These are phyloP conservation scores for Chrysopa pallens DNA, from an alignment of 1,140 invertebrate species.

Conservation along the genomic window DNA sequence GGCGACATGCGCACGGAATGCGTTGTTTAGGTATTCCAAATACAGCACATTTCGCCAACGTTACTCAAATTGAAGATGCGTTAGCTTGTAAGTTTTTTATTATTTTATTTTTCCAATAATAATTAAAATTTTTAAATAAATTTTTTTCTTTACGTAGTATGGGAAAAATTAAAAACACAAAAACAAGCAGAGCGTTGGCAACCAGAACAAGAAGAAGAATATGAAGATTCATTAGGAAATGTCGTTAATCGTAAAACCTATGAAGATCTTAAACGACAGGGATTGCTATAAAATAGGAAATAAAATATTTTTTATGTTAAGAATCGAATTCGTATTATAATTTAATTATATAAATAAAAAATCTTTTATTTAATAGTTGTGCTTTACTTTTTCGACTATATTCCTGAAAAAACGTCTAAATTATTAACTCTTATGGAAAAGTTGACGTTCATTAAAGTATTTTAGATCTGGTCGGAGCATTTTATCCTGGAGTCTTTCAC, in stretches of 20 bases:
- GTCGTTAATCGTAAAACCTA: constrained; percentile 97
- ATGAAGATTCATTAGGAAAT: constrained; percentile 96
- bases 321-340: neutral
- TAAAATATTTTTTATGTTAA: neutral
- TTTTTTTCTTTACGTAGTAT: constrained; percentile 39
- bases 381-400: too few species aligned
- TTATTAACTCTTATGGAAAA: too few species aligned
- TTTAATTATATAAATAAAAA: too few species aligned
- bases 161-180: constrained; percentile 91
- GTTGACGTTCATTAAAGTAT: too few species aligned
- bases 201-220: constrained; percentile 95
- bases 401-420: too few species aligned
- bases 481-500: too few species aligned
- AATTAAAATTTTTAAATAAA: neutral
- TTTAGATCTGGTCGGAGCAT: too few species aligned
- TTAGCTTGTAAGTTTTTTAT: constrained; percentile 50
- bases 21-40: constrained; percentile 97
- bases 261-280: constrained; percentile 96
- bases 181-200: constrained; percentile 94
- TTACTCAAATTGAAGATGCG: constrained; percentile 98
- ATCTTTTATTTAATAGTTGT: too few species aligned
- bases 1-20: constrained; percentile 99
- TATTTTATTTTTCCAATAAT: constrained; percentile 1
- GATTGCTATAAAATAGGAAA: constrained; percentile 51
- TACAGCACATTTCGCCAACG: constrained; percentile 99